Evolutionary conservation across 2,797 vertebrate genomes (phyloP).

Genomic region (Picus viridis): DNA sequence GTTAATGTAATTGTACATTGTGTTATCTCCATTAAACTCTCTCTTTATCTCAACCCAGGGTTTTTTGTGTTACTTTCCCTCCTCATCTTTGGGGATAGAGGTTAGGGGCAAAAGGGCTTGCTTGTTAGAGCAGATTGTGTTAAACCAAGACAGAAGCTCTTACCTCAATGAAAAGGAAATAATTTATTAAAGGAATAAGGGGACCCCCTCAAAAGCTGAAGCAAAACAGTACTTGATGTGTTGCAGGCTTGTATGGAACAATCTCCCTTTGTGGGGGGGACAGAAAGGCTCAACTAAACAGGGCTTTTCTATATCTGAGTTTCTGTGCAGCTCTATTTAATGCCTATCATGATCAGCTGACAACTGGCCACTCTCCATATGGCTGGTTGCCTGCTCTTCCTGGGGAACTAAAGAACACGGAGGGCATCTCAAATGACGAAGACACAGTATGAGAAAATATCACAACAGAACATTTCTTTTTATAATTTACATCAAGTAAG

Average conservation of each 20-base stretch:
- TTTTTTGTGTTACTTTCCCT: too few relatives aligned
- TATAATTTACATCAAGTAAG: conserved; percentile 68
- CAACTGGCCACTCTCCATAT: conserved; percentile 68
- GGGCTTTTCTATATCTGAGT: conserved; percentile 20
- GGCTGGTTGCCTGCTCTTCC: conserved; percentile 55
- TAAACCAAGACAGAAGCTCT: not conserved
- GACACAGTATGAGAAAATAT: conserved; percentile 59
- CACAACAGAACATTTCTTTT: conserved; percentile 54
- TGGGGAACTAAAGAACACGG: conserved; percentile 34
- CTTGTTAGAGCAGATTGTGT: too few relatives aligned
- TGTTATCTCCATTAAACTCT: too few relatives aligned
- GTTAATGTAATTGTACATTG: too few relatives aligned
- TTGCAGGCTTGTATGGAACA: conserved; percentile 18
- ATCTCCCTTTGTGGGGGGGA: conserved; percentile 32
- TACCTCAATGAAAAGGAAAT: not conserved
- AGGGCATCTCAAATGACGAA: conserved; percentile 61
- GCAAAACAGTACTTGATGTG: not conserved
- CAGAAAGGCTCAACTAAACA: conserved; percentile 18
- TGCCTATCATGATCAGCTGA: conserved; percentile 4
- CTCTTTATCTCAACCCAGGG: too few relatives aligned
- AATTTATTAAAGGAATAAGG: not conserved
- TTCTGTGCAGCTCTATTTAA: conserved; percentile 28
- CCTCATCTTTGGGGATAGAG: too few relatives aligned
- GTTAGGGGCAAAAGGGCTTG: too few relatives aligned
- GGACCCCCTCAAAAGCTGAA: not conserved